These are phyloP conservation scores for Apostichopus japonicus DNA, from an alignment of 35 echinoderm and acorn worm genomes.

Conservation along the genomic window DNA sequence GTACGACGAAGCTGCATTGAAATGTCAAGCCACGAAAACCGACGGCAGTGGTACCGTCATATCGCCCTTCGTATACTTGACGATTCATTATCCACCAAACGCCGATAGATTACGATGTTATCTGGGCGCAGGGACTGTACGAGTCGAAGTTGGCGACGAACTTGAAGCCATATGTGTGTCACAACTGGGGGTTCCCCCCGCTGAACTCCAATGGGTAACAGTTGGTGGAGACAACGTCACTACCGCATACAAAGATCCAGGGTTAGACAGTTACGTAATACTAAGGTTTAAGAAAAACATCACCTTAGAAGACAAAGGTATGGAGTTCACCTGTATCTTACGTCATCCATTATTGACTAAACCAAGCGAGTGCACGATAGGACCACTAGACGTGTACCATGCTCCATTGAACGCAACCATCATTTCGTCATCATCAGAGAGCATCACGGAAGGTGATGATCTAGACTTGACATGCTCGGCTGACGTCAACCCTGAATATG, in stretches of 20 bases:
- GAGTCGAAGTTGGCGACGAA: too few species aligned
- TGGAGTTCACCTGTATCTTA: not conserved
- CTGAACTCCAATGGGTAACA: not conserved
- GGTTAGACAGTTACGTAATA: not conserved
- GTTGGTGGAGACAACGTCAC: slow-evolving; percentile 38
- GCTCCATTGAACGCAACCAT: slow-evolving; percentile 26
- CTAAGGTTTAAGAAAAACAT: slow-evolving; percentile 2
- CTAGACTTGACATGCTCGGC: slow-evolving; percentile 14
- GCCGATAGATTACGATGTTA: too few species aligned
- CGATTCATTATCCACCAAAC: not conserved
- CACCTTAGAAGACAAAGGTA: slow-evolving; percentile 45
- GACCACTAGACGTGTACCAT: not conserved
- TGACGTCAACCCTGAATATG: slow-evolving; percentile 7
- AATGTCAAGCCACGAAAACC: slow-evolving; percentile 12
- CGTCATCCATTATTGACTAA: slow-evolving; percentile 30
- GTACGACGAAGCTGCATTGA: slow-evolving; percentile 10
- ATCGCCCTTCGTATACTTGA: not conserved
- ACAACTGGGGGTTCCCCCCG: not conserved
- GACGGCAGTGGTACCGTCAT: not conserved
- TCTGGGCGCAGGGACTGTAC: too few species aligned
- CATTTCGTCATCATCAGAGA: not conserved
- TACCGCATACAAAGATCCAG: not conserved
- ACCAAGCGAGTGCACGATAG: not conserved
- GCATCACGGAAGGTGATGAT: not conserved
- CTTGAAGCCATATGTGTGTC: too few species aligned